phyloP scores from a whole-genome alignment of 2,797 vertebrate genomes.

The Poliocrania exsul region DNA sequence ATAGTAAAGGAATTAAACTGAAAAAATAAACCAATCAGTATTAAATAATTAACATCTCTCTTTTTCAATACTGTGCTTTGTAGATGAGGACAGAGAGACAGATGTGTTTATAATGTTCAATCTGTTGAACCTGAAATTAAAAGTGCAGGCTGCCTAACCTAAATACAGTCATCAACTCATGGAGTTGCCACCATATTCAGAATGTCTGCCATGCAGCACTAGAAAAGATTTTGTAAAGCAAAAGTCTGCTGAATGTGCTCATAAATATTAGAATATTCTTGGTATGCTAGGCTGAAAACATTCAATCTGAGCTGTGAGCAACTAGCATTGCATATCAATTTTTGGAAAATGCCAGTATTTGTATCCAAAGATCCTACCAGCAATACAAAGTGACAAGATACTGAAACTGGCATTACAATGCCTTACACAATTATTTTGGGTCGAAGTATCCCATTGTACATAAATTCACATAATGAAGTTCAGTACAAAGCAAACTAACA shows the following conservation, averaged over 20 bases:
- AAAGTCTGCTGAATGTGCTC: constrained; percentile 41
- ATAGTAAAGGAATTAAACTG: background rate
- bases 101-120: constrained; percentile 4
- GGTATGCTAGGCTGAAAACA: constrained; percentile 30
- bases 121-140: constrained; percentile 41
- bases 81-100: constrained; percentile 6
- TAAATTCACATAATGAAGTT: constrained; percentile 58
- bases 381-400: constrained; percentile 40
- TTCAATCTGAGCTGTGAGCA: background rate
- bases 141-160: constrained; percentile 21
- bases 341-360: constrained; percentile 42
- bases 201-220: background rate
- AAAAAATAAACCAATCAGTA: background rate
- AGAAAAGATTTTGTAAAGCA: constrained; percentile 16
- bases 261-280: constrained; percentile 64
- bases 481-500: constrained; percentile 56
- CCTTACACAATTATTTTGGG: constrained; percentile 49
- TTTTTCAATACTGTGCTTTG: background rate
- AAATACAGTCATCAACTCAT: constrained; percentile 27
- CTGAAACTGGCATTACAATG: constrained; percentile 29
- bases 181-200: background rate
- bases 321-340: constrained; percentile 37
- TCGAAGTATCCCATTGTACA: constrained; percentile 55
- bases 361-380: constrained; percentile 36
- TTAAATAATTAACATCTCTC: background rate